These are phyloP conservation scores for roundworm (Caenorhabditis elegans) DNA, from an alignment of 1,140 invertebrate species.

Conservation along the genomic window DNA sequence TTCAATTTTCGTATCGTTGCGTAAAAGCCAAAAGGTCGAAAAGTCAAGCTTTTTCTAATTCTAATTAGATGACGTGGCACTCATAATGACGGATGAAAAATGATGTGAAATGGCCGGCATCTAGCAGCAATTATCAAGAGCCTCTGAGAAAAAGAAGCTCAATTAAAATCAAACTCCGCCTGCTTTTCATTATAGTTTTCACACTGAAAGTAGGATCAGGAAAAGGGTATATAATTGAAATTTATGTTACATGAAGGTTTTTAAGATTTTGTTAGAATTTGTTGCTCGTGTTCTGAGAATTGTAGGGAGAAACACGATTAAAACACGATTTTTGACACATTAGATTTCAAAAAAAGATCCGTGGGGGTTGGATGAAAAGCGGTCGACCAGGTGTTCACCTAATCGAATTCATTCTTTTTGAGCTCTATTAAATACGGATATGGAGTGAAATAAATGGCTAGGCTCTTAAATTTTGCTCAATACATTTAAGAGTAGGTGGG, in stretches of 20 bases:
- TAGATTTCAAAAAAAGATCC: neutral
- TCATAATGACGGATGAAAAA: neutral
- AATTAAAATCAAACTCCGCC: neutral
- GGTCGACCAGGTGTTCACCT: conserved; percentile 7
- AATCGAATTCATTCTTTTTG: conserved; percentile 7
- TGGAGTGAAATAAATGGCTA: neutral
- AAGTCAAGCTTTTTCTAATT: neutral
- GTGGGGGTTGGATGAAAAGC: too few relatives aligned
- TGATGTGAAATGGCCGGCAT: neutral
- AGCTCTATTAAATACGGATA: neutral
- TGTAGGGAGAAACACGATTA: neutral
- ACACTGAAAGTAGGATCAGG: neutral
- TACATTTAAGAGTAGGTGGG: neutral
- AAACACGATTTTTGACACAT: neutral
- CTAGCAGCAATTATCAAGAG: neutral
- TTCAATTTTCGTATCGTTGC: neutral
- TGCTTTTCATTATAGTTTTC: neutral
- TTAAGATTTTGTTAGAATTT: too few relatives aligned
- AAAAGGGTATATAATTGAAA: conserved; percentile 2
- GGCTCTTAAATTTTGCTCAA: neutral
- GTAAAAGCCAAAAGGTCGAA: neutral
- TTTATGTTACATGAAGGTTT: too few relatives aligned
- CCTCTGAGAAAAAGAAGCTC: neutral
- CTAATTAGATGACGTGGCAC: conserved; percentile 6
- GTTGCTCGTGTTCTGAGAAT: neutral